Evolutionary conservation across 2,888 invertebrate genomes (phyloP).

Genomic region (Odontothrips loti): DNA sequence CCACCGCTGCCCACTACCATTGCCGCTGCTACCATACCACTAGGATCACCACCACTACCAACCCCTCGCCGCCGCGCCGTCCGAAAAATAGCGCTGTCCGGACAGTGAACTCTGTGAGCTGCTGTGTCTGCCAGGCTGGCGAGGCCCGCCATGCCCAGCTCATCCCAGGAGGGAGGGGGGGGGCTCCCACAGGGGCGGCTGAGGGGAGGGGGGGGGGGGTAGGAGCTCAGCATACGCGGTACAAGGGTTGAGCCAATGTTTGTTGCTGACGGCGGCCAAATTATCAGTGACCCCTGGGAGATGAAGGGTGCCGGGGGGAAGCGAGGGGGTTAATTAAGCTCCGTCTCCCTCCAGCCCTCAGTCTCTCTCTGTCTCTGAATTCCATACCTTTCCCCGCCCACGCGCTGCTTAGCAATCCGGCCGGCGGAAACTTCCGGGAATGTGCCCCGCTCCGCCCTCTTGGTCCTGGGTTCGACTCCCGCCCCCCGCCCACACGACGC

Average conservation of each 20-base stretch:
- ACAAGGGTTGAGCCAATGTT: background rate
- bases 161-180: background rate
- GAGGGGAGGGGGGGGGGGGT: background rate
- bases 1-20: no score
- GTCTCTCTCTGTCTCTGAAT: no score
- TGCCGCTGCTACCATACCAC: no score
- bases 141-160: background rate
- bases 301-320: background rate
- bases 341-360: no score
- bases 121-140: background rate
- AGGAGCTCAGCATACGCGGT: background rate
- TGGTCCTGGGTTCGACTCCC: no score
- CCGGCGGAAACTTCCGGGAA: no score
- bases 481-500: no score
- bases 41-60: background rate
- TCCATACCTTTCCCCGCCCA: no score
- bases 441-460: no score
- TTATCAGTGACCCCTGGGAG: background rate
- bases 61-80: background rate
- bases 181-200: background rate
- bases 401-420: no score
- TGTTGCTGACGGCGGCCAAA: background rate
- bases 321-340: background rate
- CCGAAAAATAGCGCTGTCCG: slow-evolving; percentile 17
- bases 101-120: slow-evolving; percentile 9